These are phyloP conservation scores for Symphodus melops DNA, from an alignment of 2,113 vertebrate genomes.

Conservation along the genomic window DNA sequence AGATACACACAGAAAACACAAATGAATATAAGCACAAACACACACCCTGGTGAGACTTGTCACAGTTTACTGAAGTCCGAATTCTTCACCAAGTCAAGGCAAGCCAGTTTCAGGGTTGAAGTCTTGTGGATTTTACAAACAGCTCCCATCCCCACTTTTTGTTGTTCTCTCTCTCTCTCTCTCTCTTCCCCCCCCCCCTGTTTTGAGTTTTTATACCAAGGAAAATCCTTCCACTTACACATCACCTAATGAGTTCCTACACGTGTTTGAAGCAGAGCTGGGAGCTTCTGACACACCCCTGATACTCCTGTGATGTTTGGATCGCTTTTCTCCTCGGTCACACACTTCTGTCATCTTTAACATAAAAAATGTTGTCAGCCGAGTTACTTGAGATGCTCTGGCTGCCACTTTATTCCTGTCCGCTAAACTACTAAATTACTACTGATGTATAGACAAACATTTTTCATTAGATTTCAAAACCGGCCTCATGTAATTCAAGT, in stretches of 20 bases:
- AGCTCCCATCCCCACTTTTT: not conserved
- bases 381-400: too few relatives aligned
- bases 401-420: too few relatives aligned
- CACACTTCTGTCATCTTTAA: conserved; percentile 15
- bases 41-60: conserved; percentile 73
- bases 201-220: too few relatives aligned
- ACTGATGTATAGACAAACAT: too few relatives aligned
- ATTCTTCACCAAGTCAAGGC: conserved; percentile 44
- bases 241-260: not conserved
- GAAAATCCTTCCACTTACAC: too few relatives aligned
- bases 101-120: conserved; percentile 21
- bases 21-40: conserved; percentile 24
- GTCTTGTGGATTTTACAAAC: conserved; percentile 26
- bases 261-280: conserved; percentile 9
- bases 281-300: conserved; percentile 10
- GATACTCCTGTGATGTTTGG: conserved; percentile 21
- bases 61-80: conserved; percentile 70
- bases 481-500: too few relatives aligned
- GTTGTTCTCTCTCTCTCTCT: conserved; percentile 3
- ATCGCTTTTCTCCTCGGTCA: conserved; percentile 18
- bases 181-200: not conserved
- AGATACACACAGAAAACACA: conserved; percentile 30
- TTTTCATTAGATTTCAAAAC: too few relatives aligned
- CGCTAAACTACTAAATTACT: too few relatives aligned
- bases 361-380: not conserved